These are phyloP conservation scores for Hemitrygon akajei DNA, from an alignment of 2,797 vertebrate species.

Conservation along the genomic window DNA sequence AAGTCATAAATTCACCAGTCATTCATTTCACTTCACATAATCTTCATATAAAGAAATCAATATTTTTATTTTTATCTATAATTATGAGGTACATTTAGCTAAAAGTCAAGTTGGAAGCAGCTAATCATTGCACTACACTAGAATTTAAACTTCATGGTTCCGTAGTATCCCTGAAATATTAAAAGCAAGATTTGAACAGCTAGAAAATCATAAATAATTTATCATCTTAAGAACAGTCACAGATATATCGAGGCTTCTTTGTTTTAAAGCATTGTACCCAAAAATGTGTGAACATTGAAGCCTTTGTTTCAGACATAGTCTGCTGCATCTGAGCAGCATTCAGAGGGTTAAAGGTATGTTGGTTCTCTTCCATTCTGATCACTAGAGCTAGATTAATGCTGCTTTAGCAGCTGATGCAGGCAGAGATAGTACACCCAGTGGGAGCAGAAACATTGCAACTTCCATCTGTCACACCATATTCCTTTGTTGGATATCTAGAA, in stretches of 20 bases:
- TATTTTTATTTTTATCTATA: background rate
- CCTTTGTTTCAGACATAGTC: background rate
- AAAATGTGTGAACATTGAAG: background rate
- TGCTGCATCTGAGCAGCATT: conserved; percentile 22
- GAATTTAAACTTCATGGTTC: background rate
- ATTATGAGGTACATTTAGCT: too few species aligned
- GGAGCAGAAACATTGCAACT: background rate
- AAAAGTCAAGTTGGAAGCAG: background rate
- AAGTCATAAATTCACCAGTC: background rate
- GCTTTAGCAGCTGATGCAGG: conserved; percentile 28
- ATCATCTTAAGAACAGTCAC: background rate
- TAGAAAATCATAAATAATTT: background rate
- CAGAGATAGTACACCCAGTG: conserved; percentile 11
- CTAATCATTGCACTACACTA: background rate
- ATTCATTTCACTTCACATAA: background rate
- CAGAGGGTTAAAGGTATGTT: background rate
- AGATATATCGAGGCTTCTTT: background rate
- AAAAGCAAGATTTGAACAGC: background rate
- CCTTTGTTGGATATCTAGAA: background rate
- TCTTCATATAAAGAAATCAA: background rate
- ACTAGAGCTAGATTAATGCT: background rate
- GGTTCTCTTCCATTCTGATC: conserved; percentile 15
- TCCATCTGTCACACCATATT: conserved; percentile 19
- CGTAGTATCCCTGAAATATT: background rate
- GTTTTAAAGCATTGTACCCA: background rate